Percentiles rank a stretch among this genome's conserved stretches.
Evolutionary conservation across 2,797 vertebrate genomes (phyloP).

Genomic region (Sphenopsis melanotis): DNA sequence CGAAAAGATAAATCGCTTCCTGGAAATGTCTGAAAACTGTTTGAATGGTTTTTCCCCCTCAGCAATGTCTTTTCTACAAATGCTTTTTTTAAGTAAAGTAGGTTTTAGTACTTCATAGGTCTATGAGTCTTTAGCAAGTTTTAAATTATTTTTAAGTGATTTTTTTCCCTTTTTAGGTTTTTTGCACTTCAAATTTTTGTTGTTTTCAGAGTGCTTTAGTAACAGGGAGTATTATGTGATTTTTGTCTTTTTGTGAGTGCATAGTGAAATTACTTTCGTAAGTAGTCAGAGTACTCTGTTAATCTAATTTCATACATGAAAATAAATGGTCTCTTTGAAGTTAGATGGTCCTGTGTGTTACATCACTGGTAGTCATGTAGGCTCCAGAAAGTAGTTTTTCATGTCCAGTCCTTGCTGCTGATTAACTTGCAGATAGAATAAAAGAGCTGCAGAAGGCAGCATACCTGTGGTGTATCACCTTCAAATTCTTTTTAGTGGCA

Average conservation of each 20-base stretch:
- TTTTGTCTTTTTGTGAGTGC: neutral
- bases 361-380: neutral
- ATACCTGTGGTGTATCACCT: neutral
- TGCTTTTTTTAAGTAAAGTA: neutral
- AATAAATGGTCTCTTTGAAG: neutral
- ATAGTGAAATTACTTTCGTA: neutral
- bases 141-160: neutral
- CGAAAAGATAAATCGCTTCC: slow-evolving; percentile 15
- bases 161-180: neutral
- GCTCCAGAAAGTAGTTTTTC: neutral
- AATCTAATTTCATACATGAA: neutral
- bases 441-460: neutral
- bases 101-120: neutral
- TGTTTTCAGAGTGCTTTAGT: neutral
- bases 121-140: neutral
- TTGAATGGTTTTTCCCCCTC: neutral
- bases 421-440: neutral
- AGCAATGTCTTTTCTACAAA: neutral
- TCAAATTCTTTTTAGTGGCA: neutral
- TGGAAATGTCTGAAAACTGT: slow-evolving; percentile 1
- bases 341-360: neutral
- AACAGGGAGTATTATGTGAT: neutral
- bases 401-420: neutral
- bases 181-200: neutral
- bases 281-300: neutral